Base-by-base conservation (phyloP, 2,888 invertebrate species). In the Hydrotaea diabolus region DNA sequence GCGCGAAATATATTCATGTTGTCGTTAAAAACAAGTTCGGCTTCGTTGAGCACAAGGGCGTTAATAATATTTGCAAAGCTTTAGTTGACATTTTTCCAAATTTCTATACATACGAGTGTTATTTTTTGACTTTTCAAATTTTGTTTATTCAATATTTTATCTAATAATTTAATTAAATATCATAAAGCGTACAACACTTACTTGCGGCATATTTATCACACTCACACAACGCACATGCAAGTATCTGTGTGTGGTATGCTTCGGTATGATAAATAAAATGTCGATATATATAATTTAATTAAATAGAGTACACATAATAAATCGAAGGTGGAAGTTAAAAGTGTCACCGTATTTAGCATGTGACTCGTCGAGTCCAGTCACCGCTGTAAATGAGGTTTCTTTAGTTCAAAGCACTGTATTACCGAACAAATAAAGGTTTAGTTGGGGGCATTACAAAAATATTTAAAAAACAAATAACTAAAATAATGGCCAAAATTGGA, bases 281-380 rank as follows among this genome's bases (percentile, higher is more conserved):
- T 46, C 13, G 46, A 62, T 74, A 69, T 80, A 66, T 49, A 53
- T 76, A 80, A 80, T 75, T 75, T 57, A 69, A 80, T 74, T 80
- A 74, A 75, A 75, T 69, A 49, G n/a, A 49, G 49, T 39, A 43
- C 43, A 43, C 3, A 43, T 7, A 43, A 43, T 11, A 43, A 43
- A 7, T n/a, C 7, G 49, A n/a, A n/a, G 49, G 49, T 49, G 49
- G 49, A 13, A 13, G 49, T n/a, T 2, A 49, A 43, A 9, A 43
- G 11, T 43, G 43, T 43, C 43, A 43, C 9, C 15, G 17, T 4
- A 21, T 57, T 57, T 57, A 21, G 7, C 57, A 21, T 59, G 13
- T 59, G 23, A 26, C 59, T 43, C 11, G 9, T 43, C 7, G 43
- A n/a, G n/a, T n/a, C 2, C 43, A 13, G 9, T 43, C 43, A 15